Evolutionary conservation across 2,888 invertebrate species (phyloP), one percentile per base, ranked within the genome.

Genomic region (Argyra leucocephala): DNA sequence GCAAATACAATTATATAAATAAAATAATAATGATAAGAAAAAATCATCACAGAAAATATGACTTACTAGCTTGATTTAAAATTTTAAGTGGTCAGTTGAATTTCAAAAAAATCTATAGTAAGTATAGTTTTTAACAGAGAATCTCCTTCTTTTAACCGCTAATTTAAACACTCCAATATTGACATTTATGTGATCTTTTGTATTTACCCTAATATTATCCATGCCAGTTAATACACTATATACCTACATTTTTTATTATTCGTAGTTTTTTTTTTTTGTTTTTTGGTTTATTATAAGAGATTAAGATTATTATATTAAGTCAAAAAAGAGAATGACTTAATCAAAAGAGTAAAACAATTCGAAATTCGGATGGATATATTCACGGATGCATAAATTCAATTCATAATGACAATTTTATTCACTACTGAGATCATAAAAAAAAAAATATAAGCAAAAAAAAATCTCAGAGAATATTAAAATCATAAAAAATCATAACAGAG

Each of bases 391-490:
- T 48, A 48, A 48, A 48, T 48, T 48, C 18, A 48, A 48, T 18
- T 48, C n/a, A 48, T 48, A 48, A 48, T 48, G 48, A 48, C 48
- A 48, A 48, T 48, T 48, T 48, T 48, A 48, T 48, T 48, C 48
- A 48, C 48, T 48, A 2, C 18, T 18, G 15, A 48, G 18, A 48
- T 12, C 48, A 48, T 18, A 48, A 48, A 9, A 48, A 48, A 31
- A 10, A 31, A 31, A 31, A 31, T 31, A 31, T 10, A 31, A 31
- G 31, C 7, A 7, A 31, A 31, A 31, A 10, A 12, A 31, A n/a
- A 31, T 31, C 7, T 12, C 4, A 31, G 31, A 31, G 31, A 31
- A 15, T 48, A 48, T 48, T 48, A n/a, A 48, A 48, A 48, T 48
- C 48, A 48, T 48, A 48, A 48, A 48, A 48, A 48, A 48, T 48